Conservation (phyloP, 2,113 vertebrate genomes). For the Melanostigma gelatinosum region DNA sequence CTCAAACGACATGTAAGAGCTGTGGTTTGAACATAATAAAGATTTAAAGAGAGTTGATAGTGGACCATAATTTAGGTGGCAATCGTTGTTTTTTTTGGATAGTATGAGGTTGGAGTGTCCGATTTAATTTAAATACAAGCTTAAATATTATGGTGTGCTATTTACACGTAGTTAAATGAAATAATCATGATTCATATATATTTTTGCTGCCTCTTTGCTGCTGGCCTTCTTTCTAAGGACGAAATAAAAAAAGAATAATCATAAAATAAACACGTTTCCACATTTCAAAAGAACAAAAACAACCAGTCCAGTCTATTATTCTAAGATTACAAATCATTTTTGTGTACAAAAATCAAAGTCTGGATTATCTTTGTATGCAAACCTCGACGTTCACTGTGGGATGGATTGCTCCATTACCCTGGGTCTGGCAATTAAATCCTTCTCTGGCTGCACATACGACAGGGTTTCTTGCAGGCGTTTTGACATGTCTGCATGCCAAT, state of each 20-base stretch:
- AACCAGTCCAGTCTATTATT: not conserved
- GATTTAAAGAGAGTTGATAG: not conserved
- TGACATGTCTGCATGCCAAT: constrained; percentile 61
- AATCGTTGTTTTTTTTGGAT: not conserved
- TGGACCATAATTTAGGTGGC: not conserved
- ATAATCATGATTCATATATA: not conserved
- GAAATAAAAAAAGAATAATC: not conserved
- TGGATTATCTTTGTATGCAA: constrained; percentile 57
- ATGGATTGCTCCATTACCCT: constrained; percentile 65
- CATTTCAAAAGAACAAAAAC: not conserved
- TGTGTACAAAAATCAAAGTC: constrained; percentile 29
- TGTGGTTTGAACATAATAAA: constrained; percentile 8
- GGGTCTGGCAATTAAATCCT: constrained; percentile 45
- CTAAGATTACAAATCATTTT: constrained; percentile 27
- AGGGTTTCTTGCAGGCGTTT: constrained; percentile 52
- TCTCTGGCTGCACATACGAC: constrained; percentile 56
- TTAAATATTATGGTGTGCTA: not conserved
- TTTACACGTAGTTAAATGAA: constrained; percentile 1
- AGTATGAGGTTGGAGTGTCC: not conserved
- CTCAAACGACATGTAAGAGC: not conserved
- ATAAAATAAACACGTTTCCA: not conserved
- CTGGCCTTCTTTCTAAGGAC: not conserved
- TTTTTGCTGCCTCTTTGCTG: not conserved
- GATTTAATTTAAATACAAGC: not conserved
- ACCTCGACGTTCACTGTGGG: constrained; percentile 50